phyloP scores from a whole-genome alignment of 2,888 invertebrate genomes.

The Calameuta filiformis region DNA sequence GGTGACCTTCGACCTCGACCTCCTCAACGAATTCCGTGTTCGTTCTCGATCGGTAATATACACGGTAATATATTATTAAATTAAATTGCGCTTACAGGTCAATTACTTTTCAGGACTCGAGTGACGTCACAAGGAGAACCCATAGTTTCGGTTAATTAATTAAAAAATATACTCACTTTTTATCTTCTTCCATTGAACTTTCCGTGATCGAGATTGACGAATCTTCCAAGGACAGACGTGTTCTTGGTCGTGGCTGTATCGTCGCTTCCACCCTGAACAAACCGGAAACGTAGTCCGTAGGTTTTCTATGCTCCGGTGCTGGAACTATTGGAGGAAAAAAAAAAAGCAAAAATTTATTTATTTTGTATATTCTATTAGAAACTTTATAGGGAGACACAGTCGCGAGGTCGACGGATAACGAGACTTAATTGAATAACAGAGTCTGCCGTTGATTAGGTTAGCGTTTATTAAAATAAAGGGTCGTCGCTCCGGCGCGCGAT shows the following conservation, averaged over 20 bases:
- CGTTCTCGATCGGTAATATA: background rate
- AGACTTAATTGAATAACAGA: slow-evolving; percentile 49
- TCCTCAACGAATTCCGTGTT: background rate
- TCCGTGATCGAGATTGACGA: slow-evolving; percentile 43
- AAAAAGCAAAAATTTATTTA: slow-evolving; percentile 4
- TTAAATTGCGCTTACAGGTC: background rate
- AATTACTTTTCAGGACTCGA: background rate
- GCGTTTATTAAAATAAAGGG: slow-evolving; percentile 58
- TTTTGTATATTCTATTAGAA: background rate
- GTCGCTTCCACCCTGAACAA: slow-evolving; percentile 73
- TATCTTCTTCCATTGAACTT: slow-evolving; percentile 50
- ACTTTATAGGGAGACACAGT: background rate
- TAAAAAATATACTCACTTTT: slow-evolving; percentile 40
- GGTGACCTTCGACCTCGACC: background rate
- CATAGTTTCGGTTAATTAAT: background rate
- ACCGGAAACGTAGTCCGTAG: slow-evolving; percentile 77
- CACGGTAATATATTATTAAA: background rate
- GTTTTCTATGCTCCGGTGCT: slow-evolving; percentile 75
- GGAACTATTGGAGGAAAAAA: slow-evolving; percentile 67
- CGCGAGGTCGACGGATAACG: slow-evolving; percentile 1
- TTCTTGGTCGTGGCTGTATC: slow-evolving; percentile 66
- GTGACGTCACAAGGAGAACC: background rate
- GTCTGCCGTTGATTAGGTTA: slow-evolving; percentile 51
- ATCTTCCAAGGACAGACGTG: slow-evolving; percentile 53
- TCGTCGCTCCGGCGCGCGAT: slow-evolving; percentile 45